Evolutionary conservation across 2,113 vertebrate species (phyloP).

Genomic region (Microcebus murinus): DNA sequence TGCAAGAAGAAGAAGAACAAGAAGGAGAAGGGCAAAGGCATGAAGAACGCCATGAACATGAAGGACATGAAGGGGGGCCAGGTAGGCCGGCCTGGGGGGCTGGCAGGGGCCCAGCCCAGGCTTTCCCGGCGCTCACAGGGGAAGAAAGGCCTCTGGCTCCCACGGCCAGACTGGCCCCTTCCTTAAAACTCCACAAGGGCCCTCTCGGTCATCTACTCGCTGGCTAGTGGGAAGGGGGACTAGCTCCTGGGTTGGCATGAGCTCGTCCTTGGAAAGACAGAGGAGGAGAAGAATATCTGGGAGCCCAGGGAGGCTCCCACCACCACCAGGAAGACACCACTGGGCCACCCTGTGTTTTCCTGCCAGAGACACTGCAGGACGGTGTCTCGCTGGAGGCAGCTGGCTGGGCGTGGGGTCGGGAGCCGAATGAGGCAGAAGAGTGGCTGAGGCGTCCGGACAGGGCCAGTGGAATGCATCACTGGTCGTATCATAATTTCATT

Average conservation of each 20-base stretch:
- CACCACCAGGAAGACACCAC: not conserved
- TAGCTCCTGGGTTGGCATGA: rapidly evolving
- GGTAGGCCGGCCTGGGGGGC: conserved; percentile 77
- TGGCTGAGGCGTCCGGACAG: not conserved
- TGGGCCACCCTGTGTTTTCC: not conserved
- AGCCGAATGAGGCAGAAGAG: not conserved
- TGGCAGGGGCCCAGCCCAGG: not conserved
- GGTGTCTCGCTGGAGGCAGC: not conserved
- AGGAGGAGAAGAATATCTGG: rapidly evolving
- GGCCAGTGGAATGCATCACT: not conserved
- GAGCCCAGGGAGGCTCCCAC: not conserved
- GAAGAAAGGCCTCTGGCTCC: not conserved
- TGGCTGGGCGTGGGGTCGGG: rapidly evolving
- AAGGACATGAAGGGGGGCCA: conserved; percentile 95
- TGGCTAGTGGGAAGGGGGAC: not conserved
- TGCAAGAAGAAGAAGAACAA: conserved; percentile 99
- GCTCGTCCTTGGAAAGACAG: not conserved
- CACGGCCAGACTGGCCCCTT: not conserved
- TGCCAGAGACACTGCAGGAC: not conserved
- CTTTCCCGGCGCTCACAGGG: not conserved
- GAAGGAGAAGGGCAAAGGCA: conserved; percentile 98
- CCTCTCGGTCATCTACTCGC: rapidly evolving
- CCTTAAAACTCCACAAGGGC: rapidly evolving
- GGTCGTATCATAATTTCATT: too few relatives aligned
- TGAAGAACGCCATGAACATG: conserved; percentile 95